Percentiles rank a stretch among this genome's conserved stretches.
phyloP scores from a whole-genome alignment of 2,113 vertebrate genomes.

The Elgaria multicarinata region DNA sequence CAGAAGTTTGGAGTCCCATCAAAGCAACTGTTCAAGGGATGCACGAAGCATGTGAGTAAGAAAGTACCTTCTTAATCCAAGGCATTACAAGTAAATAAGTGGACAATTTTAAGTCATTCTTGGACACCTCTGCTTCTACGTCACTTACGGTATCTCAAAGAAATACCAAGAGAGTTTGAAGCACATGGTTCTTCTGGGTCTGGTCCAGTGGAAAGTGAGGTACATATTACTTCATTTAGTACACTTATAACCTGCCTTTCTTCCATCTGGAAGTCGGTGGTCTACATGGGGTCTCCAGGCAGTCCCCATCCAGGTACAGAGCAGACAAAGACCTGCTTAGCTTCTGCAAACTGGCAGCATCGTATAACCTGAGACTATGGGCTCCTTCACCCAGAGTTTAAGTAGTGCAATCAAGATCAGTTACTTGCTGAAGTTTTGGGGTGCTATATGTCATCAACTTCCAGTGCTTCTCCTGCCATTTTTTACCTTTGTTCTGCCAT shows the following conservation, averaged over 20 bases:
- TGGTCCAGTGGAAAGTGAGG: background rate
- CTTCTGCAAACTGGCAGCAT: background rate
- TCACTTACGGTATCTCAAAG: background rate
- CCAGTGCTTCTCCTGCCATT: too few relatives aligned
- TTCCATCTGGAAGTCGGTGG: background rate
- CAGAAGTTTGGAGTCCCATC: background rate
- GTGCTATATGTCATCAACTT: too few relatives aligned
- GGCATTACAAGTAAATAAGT: too few relatives aligned
- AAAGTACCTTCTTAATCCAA: background rate
- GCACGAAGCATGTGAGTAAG: background rate
- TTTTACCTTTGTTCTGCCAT: too few relatives aligned
- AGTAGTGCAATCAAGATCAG: too few relatives aligned
- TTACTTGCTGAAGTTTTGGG: too few relatives aligned
- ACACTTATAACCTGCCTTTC: background rate
- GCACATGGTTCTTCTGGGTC: background rate
- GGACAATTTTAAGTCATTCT: background rate
- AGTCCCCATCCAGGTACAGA: background rate
- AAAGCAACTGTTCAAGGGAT: background rate
- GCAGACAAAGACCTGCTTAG: too few relatives aligned
- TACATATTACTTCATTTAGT: background rate
- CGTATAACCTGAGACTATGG: background rate
- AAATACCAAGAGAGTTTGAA: background rate
- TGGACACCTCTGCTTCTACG: background rate
- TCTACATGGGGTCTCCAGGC: background rate
- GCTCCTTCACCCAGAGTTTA: too few relatives aligned